Percentiles rank a stretch among this genome's conserved stretches.
Evolutionary conservation across 2,888 invertebrate genomes (phyloP).

Genomic region (Megalurothrips usitatus): DNA sequence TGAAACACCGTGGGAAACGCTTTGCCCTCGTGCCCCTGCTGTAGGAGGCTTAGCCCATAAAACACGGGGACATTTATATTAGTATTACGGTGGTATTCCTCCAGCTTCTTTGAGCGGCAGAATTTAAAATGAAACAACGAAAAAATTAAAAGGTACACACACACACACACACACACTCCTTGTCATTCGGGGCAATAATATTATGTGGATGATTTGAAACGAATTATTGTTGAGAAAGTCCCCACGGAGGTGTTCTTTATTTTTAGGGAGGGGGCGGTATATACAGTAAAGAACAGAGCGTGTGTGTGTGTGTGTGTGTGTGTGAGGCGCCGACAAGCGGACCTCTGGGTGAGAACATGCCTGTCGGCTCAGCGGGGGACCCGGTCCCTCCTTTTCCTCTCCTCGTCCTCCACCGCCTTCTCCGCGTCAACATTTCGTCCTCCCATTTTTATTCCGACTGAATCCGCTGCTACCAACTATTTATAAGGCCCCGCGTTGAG

Average conservation of each 20-base stretch:
- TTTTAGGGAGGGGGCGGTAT: neutral
- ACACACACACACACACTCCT: too few relatives aligned
- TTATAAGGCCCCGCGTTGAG: neutral
- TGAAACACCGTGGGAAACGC: too few relatives aligned
- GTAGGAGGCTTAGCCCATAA: too few relatives aligned
- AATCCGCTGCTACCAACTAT: slow-evolving; percentile 10
- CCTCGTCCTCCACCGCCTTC: neutral
- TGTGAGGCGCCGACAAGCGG: neutral
- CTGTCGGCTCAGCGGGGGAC: neutral
- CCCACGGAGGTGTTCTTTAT: too few relatives aligned
- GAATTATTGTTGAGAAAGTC: neutral
- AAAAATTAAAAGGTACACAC: too few relatives aligned
- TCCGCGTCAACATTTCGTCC: neutral
- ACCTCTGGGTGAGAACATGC: neutral
- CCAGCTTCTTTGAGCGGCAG: too few relatives aligned
- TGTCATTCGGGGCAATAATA: too few relatives aligned
- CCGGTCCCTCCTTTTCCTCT: neutral
- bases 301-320: neutral
- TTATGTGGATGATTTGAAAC: too few relatives aligned
- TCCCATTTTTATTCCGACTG: neutral
- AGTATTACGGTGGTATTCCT: too few relatives aligned
- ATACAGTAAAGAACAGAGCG: neutral
- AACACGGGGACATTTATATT: too few relatives aligned
- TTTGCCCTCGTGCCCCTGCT: too few relatives aligned
- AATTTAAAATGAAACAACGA: too few relatives aligned